Base-by-base conservation (phyloP, 1,140 invertebrate species). In the Penaeus vannamei region DNA sequence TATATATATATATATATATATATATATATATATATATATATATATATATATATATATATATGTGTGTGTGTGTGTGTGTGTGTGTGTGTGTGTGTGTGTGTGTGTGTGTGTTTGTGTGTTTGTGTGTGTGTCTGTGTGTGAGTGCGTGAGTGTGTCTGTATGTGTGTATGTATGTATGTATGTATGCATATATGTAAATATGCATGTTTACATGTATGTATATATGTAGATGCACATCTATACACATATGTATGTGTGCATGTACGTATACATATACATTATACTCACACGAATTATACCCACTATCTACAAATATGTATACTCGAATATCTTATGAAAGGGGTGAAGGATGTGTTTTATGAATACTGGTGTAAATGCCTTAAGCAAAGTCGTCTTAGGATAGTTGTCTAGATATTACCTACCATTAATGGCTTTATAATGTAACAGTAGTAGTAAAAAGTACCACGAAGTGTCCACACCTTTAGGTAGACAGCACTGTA, bases 1-100 rank as follows among this genome's bases (percentile, higher is more conserved):
- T 72, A 72, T n/a, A 72, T 72, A 72, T n/a, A 72, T 72, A 72
- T n/a, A 72, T n/a, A 46, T 10, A 46, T 46, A 46, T 10, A 46
- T 10, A 46, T 10, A 46, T 10, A 46, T 46, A 46, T 10, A 46
- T 10, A 46, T 10, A 46, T 10, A 46, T 10, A 46, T 10, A 72
- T n/a, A 72, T n/a, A 72, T n/a, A 72, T n/a, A 72, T 23, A 17
- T n/a, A 72, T 72, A 72, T n/a, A 72, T 72, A n/a, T 72, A 72
- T 72, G n/a, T 72, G n/a, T 72, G 12, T 72, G n/a, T 72, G 8
- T 72, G 12, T 72, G n/a, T 72, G n/a, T 72, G 12, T 72, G 8
- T 72, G n/a, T 72, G 12, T 72, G n/a, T 72, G n/a, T 72, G n/a
- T 72, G n/a, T 72, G n/a, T 72, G n/a, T 72, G 12, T 72, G 14